Conservation (phyloP, 92 coral and sea anemone genomes). For the Porites cylindrica region DNA sequence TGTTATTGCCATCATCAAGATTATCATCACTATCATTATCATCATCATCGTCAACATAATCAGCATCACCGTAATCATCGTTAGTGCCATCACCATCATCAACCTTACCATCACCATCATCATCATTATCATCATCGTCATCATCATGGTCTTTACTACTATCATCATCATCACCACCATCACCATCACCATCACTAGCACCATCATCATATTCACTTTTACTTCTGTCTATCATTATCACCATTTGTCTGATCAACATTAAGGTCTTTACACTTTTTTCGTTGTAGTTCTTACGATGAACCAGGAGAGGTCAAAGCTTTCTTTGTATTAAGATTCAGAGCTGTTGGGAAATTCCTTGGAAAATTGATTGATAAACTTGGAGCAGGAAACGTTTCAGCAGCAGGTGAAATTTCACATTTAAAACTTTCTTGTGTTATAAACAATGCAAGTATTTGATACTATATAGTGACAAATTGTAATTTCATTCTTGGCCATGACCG, state of each 20-base stretch:
- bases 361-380: slow-evolving; percentile 63
- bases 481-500: no score
- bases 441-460: not conserved
- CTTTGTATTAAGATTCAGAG: slow-evolving; percentile 59
- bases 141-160: no score
- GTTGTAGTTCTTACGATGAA: slow-evolving; percentile 38
- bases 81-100: no score
- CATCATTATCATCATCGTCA: no score
- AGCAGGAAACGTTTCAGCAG: slow-evolving; percentile 50
- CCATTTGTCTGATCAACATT: not conserved
- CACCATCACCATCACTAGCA: not conserved
- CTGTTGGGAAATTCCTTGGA: slow-evolving; percentile 52
- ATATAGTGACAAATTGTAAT: not conserved
- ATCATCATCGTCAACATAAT: no score
- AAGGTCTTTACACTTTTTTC: not conserved
- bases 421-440: not conserved
- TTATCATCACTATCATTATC: no score
- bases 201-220: not conserved
- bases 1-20: no score
- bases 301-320: slow-evolving; percentile 55
- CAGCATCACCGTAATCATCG: no score
- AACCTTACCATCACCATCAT: no score
- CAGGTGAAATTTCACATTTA: slow-evolving; percentile 1
- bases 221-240: not conserved
- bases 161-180: no score